These are phyloP conservation scores for Zhuqinia jingwanae DNA, from an alignment of 2,888 invertebrate species.

Conservation along the genomic window DNA sequence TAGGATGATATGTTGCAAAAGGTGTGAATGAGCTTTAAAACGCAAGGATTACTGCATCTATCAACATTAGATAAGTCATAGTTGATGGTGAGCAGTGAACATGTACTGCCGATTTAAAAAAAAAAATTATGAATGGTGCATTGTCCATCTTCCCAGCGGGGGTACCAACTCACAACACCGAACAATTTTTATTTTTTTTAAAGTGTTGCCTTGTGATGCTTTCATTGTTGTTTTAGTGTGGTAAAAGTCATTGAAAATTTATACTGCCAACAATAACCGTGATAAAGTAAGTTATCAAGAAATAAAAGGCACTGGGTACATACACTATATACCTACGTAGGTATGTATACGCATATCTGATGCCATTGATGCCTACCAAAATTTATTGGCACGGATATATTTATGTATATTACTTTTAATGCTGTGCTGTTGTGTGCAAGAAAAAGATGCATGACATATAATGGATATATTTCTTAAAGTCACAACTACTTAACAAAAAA, in stretches of 20 bases:
- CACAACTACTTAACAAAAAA: no score
- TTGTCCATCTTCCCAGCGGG: slow-evolving; percentile 42
- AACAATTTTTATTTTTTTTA: neutral
- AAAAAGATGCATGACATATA: no score
- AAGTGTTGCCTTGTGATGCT: neutral
- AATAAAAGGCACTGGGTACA: neutral
- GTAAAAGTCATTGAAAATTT: neutral
- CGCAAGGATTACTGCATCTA: neutral
- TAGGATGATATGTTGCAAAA: neutral
- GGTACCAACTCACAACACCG: neutral
- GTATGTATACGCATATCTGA: no score
- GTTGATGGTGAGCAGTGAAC: neutral
- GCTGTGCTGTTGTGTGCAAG: no score
- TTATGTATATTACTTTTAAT: no score
- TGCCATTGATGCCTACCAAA: no score
- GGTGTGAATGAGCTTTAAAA: neutral
- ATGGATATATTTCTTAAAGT: no score
- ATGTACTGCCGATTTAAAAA: slow-evolving; percentile 25
- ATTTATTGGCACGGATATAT: no score
- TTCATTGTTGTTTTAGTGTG: neutral
- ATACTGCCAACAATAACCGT: neutral
- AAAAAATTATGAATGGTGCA: slow-evolving; percentile 43
- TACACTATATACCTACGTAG: no score
- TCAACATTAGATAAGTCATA: neutral
- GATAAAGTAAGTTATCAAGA: neutral